These are phyloP conservation scores for Lepilemur septentrionalis DNA, from an alignment of 2,797 vertebrate species.

Conservation along the genomic window DNA sequence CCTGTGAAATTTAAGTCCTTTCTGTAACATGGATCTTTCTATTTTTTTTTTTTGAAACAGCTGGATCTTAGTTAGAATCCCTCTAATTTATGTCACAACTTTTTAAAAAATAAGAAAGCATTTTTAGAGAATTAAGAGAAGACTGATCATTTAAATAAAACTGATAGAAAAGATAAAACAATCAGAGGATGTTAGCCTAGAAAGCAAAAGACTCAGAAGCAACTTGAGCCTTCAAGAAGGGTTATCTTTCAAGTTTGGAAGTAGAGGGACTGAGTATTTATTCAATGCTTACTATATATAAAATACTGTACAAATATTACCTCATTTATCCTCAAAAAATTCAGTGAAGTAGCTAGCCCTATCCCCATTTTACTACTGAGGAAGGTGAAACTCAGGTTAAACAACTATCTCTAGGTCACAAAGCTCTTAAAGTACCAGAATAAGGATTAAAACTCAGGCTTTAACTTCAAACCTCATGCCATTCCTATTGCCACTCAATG, in stretches of 20 bases:
- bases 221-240: not conserved
- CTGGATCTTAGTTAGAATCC: constrained; percentile 1
- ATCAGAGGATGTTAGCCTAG: not conserved
- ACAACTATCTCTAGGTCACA: not conserved
- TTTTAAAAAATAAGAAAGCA: not conserved
- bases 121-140: constrained; percentile 36
- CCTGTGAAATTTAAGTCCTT: constrained; percentile 13
- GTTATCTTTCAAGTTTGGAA: not conserved
- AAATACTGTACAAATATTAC: not conserved
- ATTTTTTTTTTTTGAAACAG: constrained; percentile 36
- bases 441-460: constrained; percentile 7
- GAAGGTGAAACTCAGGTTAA: not conserved
- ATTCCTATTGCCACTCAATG: not conserved
- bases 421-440: constrained; percentile 22
- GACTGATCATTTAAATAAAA: not conserved
- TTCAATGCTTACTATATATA: not conserved
- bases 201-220: constrained; percentile 4
- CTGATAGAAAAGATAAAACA: not conserved
- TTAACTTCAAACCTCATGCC: not conserved
- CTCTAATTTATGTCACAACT: constrained; percentile 7
- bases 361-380: not conserved
- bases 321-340: constrained; percentile 11
- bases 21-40: not conserved
- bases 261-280: not conserved
- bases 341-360: not conserved